Evolutionary conservation across 2,888 invertebrate genomes (phyloP), one percentile per base, ranked within the genome.

Genomic region (Aspidiotus destructor): DNA sequence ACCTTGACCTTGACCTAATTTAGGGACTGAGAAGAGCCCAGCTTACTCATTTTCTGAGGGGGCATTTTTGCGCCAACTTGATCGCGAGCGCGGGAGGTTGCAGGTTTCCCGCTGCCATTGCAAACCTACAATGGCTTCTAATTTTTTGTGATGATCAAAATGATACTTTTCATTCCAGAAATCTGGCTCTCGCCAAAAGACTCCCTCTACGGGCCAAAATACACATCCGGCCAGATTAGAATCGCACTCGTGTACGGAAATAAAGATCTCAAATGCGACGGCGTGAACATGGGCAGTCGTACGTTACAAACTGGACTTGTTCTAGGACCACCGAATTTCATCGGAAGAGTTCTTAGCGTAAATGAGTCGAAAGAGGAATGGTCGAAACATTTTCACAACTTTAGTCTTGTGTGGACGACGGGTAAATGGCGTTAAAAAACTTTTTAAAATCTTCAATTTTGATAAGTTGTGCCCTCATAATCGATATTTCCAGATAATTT

Each of bases 381-480:
- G 78, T 77, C 76, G 44, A 74, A 77, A 52, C 76, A 76, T 53
- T 82, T 81, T 74, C 83, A 83, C 72, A 75, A 76, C 17, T 83
- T 79, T 73, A 78, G 77, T 11, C 73, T 82, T 0, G 79, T 80
- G 17, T 84, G 83, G 83, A 79, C 76, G 11, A 74, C 75, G 3
- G 74, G 77, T 73, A 60, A 42, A 48, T 44, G 3, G 28, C 13
- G 41, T n/a, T n/a, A n/a, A 61, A 28, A 28, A 28, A 28, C 28
- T 28, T 28, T 28, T 28, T 28, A 28, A 28, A 28, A 28, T 28
- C 5, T 28, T 28, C 28, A 28, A 28, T 28, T 1, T 28, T 28
- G 1, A 3, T 28, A 5, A 5, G 5, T 28, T 28, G 5, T 28
- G 28, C 28, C 5, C 5, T 28, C 28, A 28, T 28, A 28, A 28